Base-by-base conservation (phyloP, 2,888 invertebrate species). In the Dasysyrphus tricinctus region DNA sequence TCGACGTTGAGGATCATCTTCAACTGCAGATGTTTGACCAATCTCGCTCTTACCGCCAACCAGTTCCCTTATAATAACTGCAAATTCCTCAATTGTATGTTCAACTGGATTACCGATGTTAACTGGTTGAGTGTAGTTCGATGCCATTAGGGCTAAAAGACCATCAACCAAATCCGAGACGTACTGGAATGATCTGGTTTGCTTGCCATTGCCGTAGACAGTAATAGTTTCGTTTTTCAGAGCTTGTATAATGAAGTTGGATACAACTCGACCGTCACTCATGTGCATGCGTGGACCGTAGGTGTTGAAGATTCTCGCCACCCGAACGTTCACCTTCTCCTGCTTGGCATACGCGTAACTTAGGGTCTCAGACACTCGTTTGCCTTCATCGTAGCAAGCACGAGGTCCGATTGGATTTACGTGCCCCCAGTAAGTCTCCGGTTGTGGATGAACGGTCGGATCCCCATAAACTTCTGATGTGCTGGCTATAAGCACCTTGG, bases 351-450 rank as follows among this genome's bases (percentile, higher is more conserved):
- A 99, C 0, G 99, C 98, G 92, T 98, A 99, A 8, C 94, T 94
- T 79, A 99, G 93, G 0, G 99, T 98, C 93, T 99, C 99, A 0
- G 99, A 97, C 0, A 99, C 98, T 73, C 99, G 94, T 93, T 99
- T 99, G n/a, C 99, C 99, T 93, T 99, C 99, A 91, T 99, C 99
- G 90, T 99, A 99, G 92, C 99, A 99, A 0, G 99, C 98, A 79
- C 99, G 94, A 0, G 98, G 98, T 2, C 98, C 97, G 90, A 99
- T 99, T 8, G 99, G 99, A 94, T 99, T 99, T 0, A 99, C 99
- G 92, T 99, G 97, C 0, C 99, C 99, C 99, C 99, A 99, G 91
- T 99, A 99, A 0, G 97, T 96, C 93, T 99, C 99, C 0, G 97
- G 96, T 92, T 99, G 99, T 0, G 99, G 99, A 94, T 99, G 99